A percentile compares a stretch with the other conserved stretches of the same genome.
phyloP scores from a whole-genome alignment of 2,797 vertebrate genomes.

The Psittacula derbiana region DNA sequence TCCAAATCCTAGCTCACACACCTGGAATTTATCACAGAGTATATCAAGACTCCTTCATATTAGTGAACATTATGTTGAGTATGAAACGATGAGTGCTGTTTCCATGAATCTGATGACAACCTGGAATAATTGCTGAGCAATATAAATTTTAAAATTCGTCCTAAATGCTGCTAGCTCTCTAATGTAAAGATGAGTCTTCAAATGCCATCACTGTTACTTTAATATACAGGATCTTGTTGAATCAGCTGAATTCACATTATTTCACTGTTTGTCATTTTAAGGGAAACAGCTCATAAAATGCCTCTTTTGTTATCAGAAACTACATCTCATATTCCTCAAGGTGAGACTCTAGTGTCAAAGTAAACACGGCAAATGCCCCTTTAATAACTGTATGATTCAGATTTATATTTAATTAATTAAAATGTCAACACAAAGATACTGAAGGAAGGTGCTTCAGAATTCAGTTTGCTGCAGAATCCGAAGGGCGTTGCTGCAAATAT shows the following conservation, averaged over 20 bases:
- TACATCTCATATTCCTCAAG: not conserved
- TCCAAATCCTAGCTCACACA: not conserved
- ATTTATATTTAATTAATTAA: constrained; percentile 55
- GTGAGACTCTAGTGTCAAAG: constrained; percentile 5
- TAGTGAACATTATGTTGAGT: not conserved
- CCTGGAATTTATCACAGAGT: constrained; percentile 7
- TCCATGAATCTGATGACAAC: constrained; percentile 20
- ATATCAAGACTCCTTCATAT: not conserved
- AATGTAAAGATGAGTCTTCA: constrained; percentile 3
- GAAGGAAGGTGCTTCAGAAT: not conserved
- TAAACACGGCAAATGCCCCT: constrained; percentile 32
- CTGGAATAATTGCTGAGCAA: constrained; percentile 19
- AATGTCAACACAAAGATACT: not conserved
- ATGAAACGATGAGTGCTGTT: not conserved
- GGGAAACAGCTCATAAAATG: not conserved
- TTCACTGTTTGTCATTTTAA: constrained; percentile 13
- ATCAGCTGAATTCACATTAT: constrained; percentile 16
- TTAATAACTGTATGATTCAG: constrained; percentile 15
- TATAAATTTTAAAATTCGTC: constrained; percentile 16
- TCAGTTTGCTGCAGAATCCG: not conserved
- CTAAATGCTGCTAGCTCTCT: constrained; percentile 1
- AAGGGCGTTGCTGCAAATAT: not conserved
- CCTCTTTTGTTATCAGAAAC: not conserved
- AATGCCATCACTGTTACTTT: not conserved
- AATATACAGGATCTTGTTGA: constrained; percentile 5